Base-by-base conservation (phyloP, 30 jellyfish, hydroid and myxozoan species). In the Catostylus mosaicus region DNA sequence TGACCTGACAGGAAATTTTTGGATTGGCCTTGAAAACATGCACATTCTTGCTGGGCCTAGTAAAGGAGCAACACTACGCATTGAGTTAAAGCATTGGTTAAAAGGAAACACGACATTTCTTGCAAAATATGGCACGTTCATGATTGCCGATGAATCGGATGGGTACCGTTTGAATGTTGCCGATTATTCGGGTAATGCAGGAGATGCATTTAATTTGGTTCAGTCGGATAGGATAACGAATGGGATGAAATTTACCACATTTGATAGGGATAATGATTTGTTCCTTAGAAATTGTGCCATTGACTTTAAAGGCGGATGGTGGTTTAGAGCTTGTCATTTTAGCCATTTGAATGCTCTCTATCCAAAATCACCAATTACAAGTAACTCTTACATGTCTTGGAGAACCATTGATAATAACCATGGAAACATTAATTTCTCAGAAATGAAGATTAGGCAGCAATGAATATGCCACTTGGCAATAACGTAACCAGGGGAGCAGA, bases 11-110 rank as follows among this genome's bases (percentile, higher is more conserved):
- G 50, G 56, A n/a, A 67, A 77, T 29, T 2, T 59, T 24, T 68
- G 80, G 80, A 68, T 68, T 43, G 84, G 82, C 30, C 62, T 63
- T 45, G 90, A 79, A 32, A 64, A 79, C 45, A 35, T 77, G 36
- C 75, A 77, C 36, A 22, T 27, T 16, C 78, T 61, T 19, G 78
- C 78, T 48, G 70, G 67, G 10, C 30, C 63, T 5, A 23, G 69
- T 30, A 35, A 29, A 31, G 40, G 35, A 22, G 35, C 34, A 23
- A 35, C 62, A 19, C 75, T 77, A 18, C 56, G 71, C 14, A 62
- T 62, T 33, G 46, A 77, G 20, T 19, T 72, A 71, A 72, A 72
- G 66, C 84, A 72, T 47, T 52, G n/a, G 45, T 14, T 2, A 23
- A 3, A 32, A 10, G 84, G 71, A n/a, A 72, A 72, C 27, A 23